Conservation (phyloP, 2,113 vertebrate genomes). For the Campylomormyrus numenius region DNA sequence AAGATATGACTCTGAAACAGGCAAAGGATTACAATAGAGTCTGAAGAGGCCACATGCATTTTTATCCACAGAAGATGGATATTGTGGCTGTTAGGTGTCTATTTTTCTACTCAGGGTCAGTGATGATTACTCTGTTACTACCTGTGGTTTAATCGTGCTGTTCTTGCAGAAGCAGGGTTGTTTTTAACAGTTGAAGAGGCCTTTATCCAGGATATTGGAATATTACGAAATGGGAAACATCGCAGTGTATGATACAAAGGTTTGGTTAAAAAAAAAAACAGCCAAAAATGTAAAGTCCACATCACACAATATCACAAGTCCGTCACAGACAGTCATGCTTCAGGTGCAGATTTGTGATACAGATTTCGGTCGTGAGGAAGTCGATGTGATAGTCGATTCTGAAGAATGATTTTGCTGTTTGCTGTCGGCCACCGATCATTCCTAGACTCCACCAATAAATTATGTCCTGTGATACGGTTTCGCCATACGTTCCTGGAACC, state of each 20-base stretch:
- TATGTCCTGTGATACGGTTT: slow-evolving; percentile 42
- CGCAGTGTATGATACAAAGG: not conserved
- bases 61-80: not conserved
- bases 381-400: not conserved
- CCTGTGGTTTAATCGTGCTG: not conserved
- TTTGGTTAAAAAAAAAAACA: not conserved
- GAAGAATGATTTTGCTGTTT: slow-evolving; percentile 50
- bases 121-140: not conserved
- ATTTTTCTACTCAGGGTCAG: not conserved
- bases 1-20: not conserved
- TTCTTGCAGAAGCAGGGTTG: not conserved
- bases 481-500: slow-evolving; percentile 40
- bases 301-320: not conserved
- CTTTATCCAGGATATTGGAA: not conserved
- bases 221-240: not conserved
- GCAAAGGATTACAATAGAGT: not conserved
- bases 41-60: not conserved
- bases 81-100: not conserved
- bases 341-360: not conserved
- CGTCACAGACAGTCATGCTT: not conserved
- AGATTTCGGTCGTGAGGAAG: not conserved
- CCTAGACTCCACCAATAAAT: slow-evolving; percentile 51
- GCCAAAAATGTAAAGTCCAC: not conserved
- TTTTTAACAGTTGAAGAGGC: not conserved
- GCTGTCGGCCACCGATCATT: slow-evolving; percentile 51